Evolutionary conservation across 2,113 vertebrate species (phyloP), one percentile per base, ranked within the genome.

Genomic region (Eclectus roratus): DNA sequence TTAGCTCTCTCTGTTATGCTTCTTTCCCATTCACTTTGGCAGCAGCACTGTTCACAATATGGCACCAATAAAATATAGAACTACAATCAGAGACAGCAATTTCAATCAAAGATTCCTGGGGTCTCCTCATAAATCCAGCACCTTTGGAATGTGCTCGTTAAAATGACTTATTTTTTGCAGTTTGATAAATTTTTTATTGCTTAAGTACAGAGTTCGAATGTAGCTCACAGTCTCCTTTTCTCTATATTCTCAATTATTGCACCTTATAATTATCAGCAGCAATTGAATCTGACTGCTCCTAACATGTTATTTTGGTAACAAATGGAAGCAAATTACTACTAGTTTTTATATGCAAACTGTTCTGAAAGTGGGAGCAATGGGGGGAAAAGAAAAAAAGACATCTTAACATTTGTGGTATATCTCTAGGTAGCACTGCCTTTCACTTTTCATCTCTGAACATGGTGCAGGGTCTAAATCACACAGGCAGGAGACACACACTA

Each of bases 131-230:
- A 97, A 98, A 98, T 94, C 97, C 95, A 97, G 93, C 93, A 97
- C 96, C 96, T 97, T 82, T 96, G 95, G 97, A 98, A 98, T 96
- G 95, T 89, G 95, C 97, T 98, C 94, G 93, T 97, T 97, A 97
- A 97, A 98, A 97, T 94, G 94, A 96, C 83, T 96, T 95, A 96
- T 91, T 97, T 96, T 97, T 95, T 95, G 85, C 58, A 92, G 79
- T 96, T 91, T 96, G 97, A 97, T 97, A 96, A 93, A 97, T 94
- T 88, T 97, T 97, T 98, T 97, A 97, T 96, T 97, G 92, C 93
- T 83, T 90, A 97, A 97, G 90, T 92, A 94, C 63, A 94, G 89
- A 97, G 95, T 97, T 97, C 97, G 97, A 94, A 89, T 91, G 82
- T 76, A 94, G 89, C 95, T 96, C 90, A 80, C 70, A 86, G 85